Base-by-base conservation (phyloP, 2,797 vertebrate genomes). In the Poeciliopsis presidionis region DNA sequence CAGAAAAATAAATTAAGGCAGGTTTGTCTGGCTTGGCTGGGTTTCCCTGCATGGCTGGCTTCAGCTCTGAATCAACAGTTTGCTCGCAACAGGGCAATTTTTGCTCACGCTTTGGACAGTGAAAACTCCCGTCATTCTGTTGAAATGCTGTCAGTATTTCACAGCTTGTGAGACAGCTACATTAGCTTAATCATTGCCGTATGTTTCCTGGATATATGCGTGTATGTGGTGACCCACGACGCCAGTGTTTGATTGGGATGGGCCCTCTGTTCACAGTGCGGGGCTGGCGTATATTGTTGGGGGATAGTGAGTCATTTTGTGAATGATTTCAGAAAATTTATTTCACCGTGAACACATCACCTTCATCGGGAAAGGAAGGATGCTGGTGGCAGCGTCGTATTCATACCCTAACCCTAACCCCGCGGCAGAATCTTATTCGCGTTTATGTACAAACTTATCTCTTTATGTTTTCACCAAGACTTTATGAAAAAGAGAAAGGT, bases 21-120 rank as follows among this genome's bases (percentile, higher is more conserved):
- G 86, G 71, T 88, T 86, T 65, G 76, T 33, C 81, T 61, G 72
- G 80, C 79, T 90, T 90, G 90, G 90, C 91, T 55, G 22, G 46
- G 30, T 49, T 51, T 28, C 81, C 73, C 76, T 13, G 36, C 79
- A 79, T 14, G 73, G 73, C 74, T 93, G 93, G 93, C 91, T 76
- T 8, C 28, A 81, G 74, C 85, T 93, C 93, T 80, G 89, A 88
- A 90, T 87, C 91, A 95, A 95, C 94, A 93, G 76, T 87, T 84
- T 28, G 53, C 86, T 92, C 89, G 88, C 91, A 89, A 87, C 84
- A 83, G 80, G 84, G 82, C 85, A 67, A 72, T 89, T 88, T 92
- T 89, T 92, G 86, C 79, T 87, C 84, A 85, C 84, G 81, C 80
- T 90, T 90, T 90, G 86, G 86, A 92, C 89, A 91, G 88, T 87